Evolutionary conservation across 2,888 invertebrate genomes (phyloP).

Genomic region (Tetramorium bicarinatum): DNA sequence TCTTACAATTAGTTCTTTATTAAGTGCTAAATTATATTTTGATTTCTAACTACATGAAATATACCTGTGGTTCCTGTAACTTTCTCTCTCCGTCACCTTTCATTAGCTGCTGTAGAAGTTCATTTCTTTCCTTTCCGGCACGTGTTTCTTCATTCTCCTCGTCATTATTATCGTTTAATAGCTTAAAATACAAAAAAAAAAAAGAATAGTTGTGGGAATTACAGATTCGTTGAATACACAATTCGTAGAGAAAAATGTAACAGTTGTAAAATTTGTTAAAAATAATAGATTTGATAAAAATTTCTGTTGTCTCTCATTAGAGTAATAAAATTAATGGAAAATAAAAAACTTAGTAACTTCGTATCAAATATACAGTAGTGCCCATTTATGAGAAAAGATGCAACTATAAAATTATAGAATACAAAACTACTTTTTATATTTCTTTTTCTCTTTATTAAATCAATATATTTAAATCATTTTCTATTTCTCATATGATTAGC

Average conservation of each 20-base stretch:
- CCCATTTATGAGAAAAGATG: neutral
- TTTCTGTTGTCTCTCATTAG: neutral
- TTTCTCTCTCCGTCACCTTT: slow-evolving; percentile 88
- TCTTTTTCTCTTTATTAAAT: neutral
- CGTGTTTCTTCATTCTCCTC: slow-evolving; percentile 91
- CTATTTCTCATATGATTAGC: neutral
- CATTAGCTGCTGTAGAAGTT: slow-evolving; percentile 89
- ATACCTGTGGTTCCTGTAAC: slow-evolving; percentile 83
- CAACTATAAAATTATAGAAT: neutral
- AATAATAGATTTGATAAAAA: neutral
- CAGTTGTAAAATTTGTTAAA: neutral
- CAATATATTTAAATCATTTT: neutral
- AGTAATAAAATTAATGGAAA: neutral
- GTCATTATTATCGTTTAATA: slow-evolving; percentile 94
- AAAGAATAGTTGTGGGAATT: neutral
- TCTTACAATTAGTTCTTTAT: neutral
- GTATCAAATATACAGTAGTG: neutral
- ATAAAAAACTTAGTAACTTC: neutral
- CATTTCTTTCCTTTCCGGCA: slow-evolving; percentile 89
- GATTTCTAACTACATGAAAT: neutral
- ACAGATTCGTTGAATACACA: too few relatives aligned
- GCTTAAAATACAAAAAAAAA: slow-evolving; percentile 86
- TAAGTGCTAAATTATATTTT: neutral
- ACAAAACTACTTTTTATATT: neutral
- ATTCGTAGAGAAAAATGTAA: neutral